These are phyloP conservation scores for Atlantisia rogersi DNA, from an alignment of 2,113 vertebrate genomes.

Conservation along the genomic window DNA sequence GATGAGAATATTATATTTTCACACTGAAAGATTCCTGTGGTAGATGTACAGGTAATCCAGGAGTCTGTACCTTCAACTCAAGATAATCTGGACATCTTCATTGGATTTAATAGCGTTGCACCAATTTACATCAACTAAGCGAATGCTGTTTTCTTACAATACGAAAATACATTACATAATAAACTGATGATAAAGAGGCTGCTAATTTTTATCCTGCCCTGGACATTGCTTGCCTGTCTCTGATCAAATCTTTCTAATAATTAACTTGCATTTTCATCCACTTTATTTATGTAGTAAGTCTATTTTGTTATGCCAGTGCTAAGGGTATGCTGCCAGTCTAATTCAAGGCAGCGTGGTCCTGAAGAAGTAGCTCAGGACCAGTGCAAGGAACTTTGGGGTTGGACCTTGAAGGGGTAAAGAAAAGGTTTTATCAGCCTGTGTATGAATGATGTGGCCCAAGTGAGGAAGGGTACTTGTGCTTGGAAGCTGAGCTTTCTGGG, in stretches of 20 bases:
- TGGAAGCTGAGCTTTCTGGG: neutral
- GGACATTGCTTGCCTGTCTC: accelerated
- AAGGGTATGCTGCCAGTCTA: neutral
- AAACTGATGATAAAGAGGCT: neutral
- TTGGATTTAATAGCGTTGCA: neutral
- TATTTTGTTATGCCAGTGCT: neutral
- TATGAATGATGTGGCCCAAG: neutral
- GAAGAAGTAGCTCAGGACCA: neutral
- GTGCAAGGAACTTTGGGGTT: neutral
- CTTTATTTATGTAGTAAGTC: neutral
- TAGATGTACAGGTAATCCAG: neutral
- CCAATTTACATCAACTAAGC: neutral
- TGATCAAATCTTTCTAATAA: neutral
- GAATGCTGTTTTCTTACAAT: neutral
- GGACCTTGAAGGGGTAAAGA: neutral
- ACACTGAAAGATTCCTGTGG: neutral
- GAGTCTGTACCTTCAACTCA: neutral
- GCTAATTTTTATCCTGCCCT: neutral
- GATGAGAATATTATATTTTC: neutral
- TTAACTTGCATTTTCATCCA: neutral
- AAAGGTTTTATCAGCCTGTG: neutral
- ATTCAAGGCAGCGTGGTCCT: neutral
- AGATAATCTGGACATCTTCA: neutral
- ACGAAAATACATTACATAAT: neutral
- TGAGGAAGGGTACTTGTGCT: neutral